These are phyloP conservation scores for Ginglymostoma cirratum DNA, from an alignment of 2,113 vertebrate genomes.

Conservation along the genomic window DNA sequence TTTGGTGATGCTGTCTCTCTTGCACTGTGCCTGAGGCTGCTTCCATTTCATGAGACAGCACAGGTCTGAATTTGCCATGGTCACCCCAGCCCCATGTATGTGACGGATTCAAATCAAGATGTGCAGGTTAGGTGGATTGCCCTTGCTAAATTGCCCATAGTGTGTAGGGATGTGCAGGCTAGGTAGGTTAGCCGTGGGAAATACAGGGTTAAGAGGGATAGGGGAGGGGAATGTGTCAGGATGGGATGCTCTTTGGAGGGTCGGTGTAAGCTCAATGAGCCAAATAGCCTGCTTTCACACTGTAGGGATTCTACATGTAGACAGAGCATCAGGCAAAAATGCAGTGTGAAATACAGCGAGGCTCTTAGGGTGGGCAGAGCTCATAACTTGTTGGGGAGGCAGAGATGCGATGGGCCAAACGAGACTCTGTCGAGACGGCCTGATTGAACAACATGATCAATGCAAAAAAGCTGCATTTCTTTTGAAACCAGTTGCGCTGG, in stretches of 20 bases:
- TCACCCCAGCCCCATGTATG: too few species aligned
- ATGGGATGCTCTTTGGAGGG: too few species aligned
- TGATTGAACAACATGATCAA: not conserved
- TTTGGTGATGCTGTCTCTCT: not conserved
- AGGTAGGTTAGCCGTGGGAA: too few species aligned
- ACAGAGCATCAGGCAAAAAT: not conserved
- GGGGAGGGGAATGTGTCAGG: too few species aligned
- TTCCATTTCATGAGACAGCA: not conserved
- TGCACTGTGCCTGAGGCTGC: not conserved
- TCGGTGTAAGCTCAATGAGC: too few species aligned
- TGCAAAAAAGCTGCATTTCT: not conserved
- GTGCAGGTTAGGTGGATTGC: too few species aligned
- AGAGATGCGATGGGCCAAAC: not conserved
- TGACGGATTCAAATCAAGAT: too few species aligned
- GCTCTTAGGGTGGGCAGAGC: not conserved
- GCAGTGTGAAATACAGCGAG: not conserved
- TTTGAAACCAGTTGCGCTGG: not conserved
- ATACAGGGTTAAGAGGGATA: too few species aligned
- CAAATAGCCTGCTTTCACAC: too few species aligned
- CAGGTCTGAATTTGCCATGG: not conserved
- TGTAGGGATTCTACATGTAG: not conserved
- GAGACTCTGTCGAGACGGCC: not conserved
- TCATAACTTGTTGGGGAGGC: not conserved
- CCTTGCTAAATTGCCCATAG: too few species aligned
- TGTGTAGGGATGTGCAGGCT: too few species aligned